phyloP scores from a whole-genome alignment of 1,140 invertebrate genomes.

The Lethrus apterus region DNA sequence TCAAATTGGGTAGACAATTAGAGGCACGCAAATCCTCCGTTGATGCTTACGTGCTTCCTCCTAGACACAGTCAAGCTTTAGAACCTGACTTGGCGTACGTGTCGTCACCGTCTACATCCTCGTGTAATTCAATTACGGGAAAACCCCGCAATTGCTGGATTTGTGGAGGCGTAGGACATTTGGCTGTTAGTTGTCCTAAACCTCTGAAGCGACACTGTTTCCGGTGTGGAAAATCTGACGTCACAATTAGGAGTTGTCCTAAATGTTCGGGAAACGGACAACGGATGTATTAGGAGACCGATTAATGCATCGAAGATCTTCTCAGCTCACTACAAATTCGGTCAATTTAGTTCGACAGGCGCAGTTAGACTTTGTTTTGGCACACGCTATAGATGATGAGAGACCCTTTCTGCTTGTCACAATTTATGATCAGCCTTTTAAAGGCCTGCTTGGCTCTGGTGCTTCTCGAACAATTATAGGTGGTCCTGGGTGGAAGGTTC shows the following conservation, averaged over 20 bases:
- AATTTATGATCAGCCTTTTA: constrained; percentile 10
- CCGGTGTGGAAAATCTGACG: constrained; percentile 13
- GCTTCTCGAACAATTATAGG: constrained; percentile 14
- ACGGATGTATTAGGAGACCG: background rate
- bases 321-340: no score
- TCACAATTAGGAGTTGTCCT: background rate
- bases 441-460: constrained; percentile 19
- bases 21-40: background rate
- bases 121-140: background rate
- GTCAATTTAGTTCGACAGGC: background rate
- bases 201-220: constrained; percentile 3
- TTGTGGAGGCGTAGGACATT: constrained; percentile 7
- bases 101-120: background rate
- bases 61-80: background rate
- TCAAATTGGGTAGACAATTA: background rate
- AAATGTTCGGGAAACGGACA: constrained; percentile 12
- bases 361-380: constrained; percentile 13
- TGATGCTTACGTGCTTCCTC: constrained; percentile 10
- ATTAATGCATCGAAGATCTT: no score
- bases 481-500: background rate
- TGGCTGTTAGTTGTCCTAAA: background rate
- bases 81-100: constrained; percentile 20
- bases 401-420: constrained; percentile 15
- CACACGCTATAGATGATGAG: constrained; percentile 5
- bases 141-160: constrained; percentile 19